Evolutionary conservation across 2,797 vertebrate genomes (phyloP), one percentile per base, ranked within the genome.

Genomic region (Ispidina picta): DNA sequence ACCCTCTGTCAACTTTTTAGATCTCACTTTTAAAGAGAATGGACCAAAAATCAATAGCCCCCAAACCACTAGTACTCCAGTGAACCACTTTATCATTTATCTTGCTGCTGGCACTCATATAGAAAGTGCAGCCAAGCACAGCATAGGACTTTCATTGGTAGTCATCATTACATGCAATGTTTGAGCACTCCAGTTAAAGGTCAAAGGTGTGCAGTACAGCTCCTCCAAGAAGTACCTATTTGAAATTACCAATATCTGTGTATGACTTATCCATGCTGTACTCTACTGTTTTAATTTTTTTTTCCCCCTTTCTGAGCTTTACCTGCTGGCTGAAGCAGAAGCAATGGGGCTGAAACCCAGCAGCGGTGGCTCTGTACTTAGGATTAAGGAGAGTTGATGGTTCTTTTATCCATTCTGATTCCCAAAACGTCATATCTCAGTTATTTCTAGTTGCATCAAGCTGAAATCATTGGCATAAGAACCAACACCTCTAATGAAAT

Each of bases 1-100:
- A 98, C 97, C 98, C 97, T 98, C 97, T 98, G 98, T 98, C 98
- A 98, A 97, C 97, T 98, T 98, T 98, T 97, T 97, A 97, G 97
- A 97, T 97, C 97, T 98, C 97, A 98, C 96, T 97, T 98, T 97
- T 98, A 98, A 98, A 98, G 96, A 97, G 97, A 98, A 98, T 97
- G 97, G 97, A 97, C 97, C 97, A 98, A 97, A 98, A 98, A 98
- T 98, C 97, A 98, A 97, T 98, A 97, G 94, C 96, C 97, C 97
- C 98, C 97, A 93, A 97, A 97, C 98, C 97, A 97, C 91, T 95
- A 97, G 95, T 97, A 97, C 97, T 98, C 97, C 97, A 98, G 97
- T 94, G 96, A 97, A 96, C 95, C 98, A 97, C 97, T 97, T 98
- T 98, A 98, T 98, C 98, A 98, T 98, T 98, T 98, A 98, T 98